These are phyloP conservation scores for Malacosoma neustria DNA, from an alignment of 2,888 invertebrate genomes.

Conservation along the genomic window DNA sequence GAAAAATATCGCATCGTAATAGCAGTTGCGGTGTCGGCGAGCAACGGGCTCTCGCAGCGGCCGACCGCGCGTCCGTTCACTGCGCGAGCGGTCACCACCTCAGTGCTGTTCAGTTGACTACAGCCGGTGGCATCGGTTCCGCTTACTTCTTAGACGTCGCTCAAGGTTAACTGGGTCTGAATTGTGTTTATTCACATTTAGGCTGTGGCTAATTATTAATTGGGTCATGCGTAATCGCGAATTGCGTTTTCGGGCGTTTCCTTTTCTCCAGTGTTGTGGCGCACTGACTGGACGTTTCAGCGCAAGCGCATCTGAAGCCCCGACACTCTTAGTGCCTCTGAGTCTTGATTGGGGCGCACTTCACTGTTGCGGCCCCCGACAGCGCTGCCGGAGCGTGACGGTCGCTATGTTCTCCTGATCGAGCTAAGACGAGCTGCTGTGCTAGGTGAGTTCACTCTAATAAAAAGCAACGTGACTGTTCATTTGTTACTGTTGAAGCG, in stretches of 20 bases:
- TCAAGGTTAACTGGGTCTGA: neutral
- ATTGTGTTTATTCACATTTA: neutral
- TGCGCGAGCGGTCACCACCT: constrained; percentile 44
- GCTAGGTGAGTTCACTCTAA: too few relatives aligned
- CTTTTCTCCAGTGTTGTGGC: neutral
- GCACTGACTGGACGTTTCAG: too few relatives aligned
- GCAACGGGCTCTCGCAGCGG: constrained; percentile 28
- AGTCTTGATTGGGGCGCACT: neutral
- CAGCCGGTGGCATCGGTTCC: too few relatives aligned
- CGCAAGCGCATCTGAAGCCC: neutral
- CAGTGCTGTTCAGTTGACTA: neutral
- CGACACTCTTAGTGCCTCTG: neutral
- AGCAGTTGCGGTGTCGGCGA: constrained; percentile 70
- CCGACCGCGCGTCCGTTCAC: constrained; percentile 3
- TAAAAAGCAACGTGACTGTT: too few relatives aligned
- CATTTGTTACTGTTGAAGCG: too few relatives aligned
- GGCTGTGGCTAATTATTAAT: neutral
- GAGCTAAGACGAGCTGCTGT: too few relatives aligned
- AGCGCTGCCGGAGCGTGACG: neutral
- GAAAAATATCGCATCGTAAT: constrained; percentile 46
- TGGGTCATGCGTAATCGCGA: neutral
- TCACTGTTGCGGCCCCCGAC: neutral
- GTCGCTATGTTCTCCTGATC: neutral
- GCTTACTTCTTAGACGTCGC: neutral
- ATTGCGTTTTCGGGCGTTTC: neutral